Evolutionary conservation across 2,888 invertebrate genomes (phyloP), one percentile per base, ranked within the genome.

Genomic region (Cabera pusaria): DNA sequence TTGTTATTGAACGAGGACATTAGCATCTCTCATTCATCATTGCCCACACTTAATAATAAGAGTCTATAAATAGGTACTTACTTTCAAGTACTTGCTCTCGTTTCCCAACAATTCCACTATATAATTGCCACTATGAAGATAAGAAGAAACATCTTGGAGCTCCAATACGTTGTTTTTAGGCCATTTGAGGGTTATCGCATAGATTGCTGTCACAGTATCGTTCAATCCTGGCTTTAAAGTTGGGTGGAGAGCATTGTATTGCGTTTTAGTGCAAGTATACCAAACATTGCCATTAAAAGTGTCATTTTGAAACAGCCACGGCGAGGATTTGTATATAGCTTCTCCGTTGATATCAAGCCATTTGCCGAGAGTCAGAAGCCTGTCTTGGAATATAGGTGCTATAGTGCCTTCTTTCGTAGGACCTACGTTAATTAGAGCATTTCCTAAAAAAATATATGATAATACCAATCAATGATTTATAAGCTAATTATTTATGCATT

Each of bases 381-480:
- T 91, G 66, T 98, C 97, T 84, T 97, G 94, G 78, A 94, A 97
- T 64, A 98, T 94, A 0, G 96, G 95, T 2, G 91, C 75, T 49
- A 98, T 97, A 3, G 93, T 93, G 2, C 98, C 98, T 57, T 96
- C 96, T 65, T 94, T 95, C 0, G 97, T 96, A 6, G 98, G 97
- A 0, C 98, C 97, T 3, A 97, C 91, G 66, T 98, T 98, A 64
- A 96, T 91, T 6, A 96, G 73, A 7, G 93, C 86, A 67, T 96
- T 96, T 0, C 94, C 94, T 92, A 58, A 26, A 81, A 72, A n/a
- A n/a, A n/a, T n/a, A n/a, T n/a, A n/a, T n/a, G n/a, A n/a, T n/a
- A n/a, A n/a, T n/a, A n/a, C n/a, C n/a, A n/a, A n/a, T n/a, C n/a
- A n/a, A n/a, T n/a, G n/a, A n/a, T n/a, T n/a, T n/a, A n/a, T n/a